phyloP scores from a whole-genome alignment of 2,113 vertebrate species.

The Ctenomys sociabilis region DNA sequence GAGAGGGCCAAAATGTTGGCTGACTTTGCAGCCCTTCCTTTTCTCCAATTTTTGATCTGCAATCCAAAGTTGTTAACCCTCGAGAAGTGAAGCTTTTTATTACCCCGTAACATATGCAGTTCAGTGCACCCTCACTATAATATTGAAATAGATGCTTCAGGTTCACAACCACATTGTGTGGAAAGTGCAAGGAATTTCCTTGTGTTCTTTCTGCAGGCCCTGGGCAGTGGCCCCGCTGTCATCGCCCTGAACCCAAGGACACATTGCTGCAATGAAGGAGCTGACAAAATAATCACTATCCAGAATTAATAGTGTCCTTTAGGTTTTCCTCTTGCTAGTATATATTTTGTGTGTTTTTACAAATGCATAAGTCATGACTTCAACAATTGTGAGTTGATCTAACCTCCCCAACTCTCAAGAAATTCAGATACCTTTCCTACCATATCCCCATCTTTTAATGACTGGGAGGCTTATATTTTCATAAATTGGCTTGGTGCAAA shows the following conservation, averaged over 20 bases:
- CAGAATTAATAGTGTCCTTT: no score
- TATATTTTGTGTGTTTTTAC: neutral
- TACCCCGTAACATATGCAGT: no score
- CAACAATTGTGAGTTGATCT: neutral
- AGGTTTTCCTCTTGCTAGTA: no score
- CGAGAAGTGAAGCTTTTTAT: no score
- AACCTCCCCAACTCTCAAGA: neutral
- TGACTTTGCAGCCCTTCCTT: no score
- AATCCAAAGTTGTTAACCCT: no score
- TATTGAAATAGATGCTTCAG: neutral
- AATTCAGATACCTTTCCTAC: no score
- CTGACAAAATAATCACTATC: fast-evolving
- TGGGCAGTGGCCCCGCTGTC: fast-evolving
- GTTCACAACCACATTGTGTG: neutral
- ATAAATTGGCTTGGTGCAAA: neutral
- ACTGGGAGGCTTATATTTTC: neutral
- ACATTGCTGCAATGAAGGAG: no score
- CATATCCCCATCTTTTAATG: neutral
- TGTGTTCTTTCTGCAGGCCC: fast-evolving
- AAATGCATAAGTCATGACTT: no score
- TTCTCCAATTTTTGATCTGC: no score
- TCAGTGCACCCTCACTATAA: no score
- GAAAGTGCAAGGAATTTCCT: neutral
- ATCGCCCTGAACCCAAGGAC: fast-evolving
- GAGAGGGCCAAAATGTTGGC: no score